A percentile compares a stretch with the other conserved stretches of the same genome.
phyloP scores from a whole-genome alignment of 2,797 vertebrate species.

The Geotrypetes seraphini region DNA sequence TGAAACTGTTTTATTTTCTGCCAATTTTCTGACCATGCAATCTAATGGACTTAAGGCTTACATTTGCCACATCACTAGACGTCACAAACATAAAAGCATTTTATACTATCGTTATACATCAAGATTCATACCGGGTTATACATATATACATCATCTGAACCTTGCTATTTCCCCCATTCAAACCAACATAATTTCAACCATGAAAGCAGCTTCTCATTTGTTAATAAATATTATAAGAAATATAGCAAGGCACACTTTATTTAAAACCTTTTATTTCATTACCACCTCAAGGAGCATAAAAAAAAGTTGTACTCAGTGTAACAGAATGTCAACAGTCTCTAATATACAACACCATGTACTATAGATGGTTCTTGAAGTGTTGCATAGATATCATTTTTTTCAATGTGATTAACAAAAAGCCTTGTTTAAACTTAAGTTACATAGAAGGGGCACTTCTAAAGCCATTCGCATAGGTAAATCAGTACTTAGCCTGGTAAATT shows the following conservation, averaged over 20 bases:
- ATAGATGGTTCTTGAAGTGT: constrained; percentile 69
- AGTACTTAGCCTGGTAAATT: too few relatives aligned
- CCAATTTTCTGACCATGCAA: constrained; percentile 95
- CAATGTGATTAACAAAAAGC: constrained; percentile 46
- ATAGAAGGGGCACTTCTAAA: too few relatives aligned
- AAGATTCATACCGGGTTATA: constrained; percentile 67
- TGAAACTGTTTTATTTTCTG: constrained; percentile 85
- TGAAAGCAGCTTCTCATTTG: constrained; percentile 65
- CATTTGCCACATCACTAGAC: constrained; percentile 82
- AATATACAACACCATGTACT: constrained; percentile 71
- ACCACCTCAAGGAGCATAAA: constrained; percentile 64
- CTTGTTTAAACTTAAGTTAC: too few relatives aligned
- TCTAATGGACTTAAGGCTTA: constrained; percentile 80
- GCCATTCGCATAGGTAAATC: too few relatives aligned
- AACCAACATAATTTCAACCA: constrained; percentile 52
- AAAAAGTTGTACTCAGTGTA: constrained; percentile 56
- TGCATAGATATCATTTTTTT: constrained; percentile 79
- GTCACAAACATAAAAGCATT: constrained; percentile 81
- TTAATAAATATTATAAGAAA: constrained; percentile 78
- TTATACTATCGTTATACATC: constrained; percentile 76
- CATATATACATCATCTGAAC: constrained; percentile 75
- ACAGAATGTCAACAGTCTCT: constrained; percentile 53
- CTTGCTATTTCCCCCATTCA: constrained; percentile 60
- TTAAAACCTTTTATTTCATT: constrained; percentile 48
- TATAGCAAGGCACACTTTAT: constrained; percentile 94